phyloP scores from a whole-genome alignment of 2,888 invertebrate species.

The Lissocephala sabroskyi region DNA sequence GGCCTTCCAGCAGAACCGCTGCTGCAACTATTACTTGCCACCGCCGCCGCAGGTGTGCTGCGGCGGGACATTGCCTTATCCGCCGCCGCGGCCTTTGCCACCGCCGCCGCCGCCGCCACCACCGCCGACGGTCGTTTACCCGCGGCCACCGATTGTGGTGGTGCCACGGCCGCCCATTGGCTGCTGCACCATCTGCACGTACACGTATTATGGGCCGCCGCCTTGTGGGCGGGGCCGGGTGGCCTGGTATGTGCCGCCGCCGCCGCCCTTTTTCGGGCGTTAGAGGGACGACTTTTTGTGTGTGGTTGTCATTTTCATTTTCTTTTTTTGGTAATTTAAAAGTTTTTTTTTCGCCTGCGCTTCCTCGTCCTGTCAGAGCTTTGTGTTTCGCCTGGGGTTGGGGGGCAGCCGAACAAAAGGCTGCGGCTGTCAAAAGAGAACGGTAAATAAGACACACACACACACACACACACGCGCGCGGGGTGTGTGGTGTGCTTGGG shows the following conservation, averaged over 20 bases:
- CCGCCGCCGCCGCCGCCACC: conserved; percentile 15
- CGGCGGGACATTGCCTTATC: conserved; percentile 1
- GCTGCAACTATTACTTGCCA: conserved; percentile 44
- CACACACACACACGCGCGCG: not conserved
- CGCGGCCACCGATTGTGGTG: conserved; percentile 26
- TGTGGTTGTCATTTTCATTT: conserved; percentile 1
- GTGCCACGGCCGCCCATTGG: conserved; percentile 44
- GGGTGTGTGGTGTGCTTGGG: too few species aligned
- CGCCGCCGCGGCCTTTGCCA: conserved; percentile 17
- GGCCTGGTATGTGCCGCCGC: conserved; percentile 50
- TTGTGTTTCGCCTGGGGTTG: conserved; percentile 14
- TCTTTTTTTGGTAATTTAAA: conserved; percentile 12
- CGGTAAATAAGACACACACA: conserved; percentile 32
- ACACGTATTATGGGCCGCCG: conserved; percentile 57
- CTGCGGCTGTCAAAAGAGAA: conserved; percentile 40
- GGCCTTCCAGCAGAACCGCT: conserved; percentile 52
- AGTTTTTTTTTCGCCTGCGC: conserved; percentile 15
- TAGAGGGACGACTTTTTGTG: conserved; percentile 4
- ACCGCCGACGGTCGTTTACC: conserved; percentile 20
- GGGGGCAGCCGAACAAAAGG: not conserved
- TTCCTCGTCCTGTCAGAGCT: conserved; percentile 11
- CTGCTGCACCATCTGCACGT: conserved; percentile 56
- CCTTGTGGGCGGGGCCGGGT: conserved; percentile 47
- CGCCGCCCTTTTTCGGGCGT: conserved; percentile 47
- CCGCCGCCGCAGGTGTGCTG: conserved; percentile 15